A percentile compares a stretch with the other conserved stretches of the same genome.
Evolutionary conservation across 2,113 vertebrate genomes (phyloP).

Genomic region (Meles meles): DNA sequence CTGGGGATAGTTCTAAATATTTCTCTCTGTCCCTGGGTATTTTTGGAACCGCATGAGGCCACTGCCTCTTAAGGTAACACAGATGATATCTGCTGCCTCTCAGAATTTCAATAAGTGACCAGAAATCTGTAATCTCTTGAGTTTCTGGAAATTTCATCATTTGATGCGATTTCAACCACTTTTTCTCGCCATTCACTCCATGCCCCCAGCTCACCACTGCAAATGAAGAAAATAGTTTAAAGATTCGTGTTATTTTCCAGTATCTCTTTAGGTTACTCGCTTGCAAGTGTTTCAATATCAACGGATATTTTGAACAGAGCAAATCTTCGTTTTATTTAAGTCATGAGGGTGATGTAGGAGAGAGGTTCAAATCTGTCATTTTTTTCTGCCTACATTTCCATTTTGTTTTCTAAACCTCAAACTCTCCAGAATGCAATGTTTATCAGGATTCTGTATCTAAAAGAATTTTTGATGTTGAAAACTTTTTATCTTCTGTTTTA

Average conservation of each 20-base stretch:
- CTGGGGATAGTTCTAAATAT: conserved; percentile 26
- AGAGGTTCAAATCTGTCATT: conserved; percentile 38
- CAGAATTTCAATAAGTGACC: conserved; percentile 64
- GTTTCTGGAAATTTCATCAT: conserved; percentile 78
- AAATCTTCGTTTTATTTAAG: conserved; percentile 32
- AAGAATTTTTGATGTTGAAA: conserved; percentile 56
- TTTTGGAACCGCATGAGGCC: conserved; percentile 33
- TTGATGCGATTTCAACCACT: conserved; percentile 64
- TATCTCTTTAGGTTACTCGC: conserved; percentile 54
- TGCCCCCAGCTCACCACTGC: neutral
- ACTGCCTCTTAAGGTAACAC: conserved; percentile 20
- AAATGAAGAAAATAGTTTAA: conserved; percentile 64
- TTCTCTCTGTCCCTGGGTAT: conserved; percentile 25
- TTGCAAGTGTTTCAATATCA: conserved; percentile 26
- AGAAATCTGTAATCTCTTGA: conserved; percentile 77
- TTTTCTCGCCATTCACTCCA: conserved; percentile 46
- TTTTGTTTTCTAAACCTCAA: conserved; percentile 66
- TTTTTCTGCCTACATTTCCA: conserved; percentile 49
- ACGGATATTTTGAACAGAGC: conserved; percentile 74
- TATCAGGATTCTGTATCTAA: conserved; percentile 69
- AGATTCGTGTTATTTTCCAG: conserved; percentile 76
- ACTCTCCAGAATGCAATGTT: conserved; percentile 56
- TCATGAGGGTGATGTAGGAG: neutral
- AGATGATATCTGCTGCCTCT: conserved; percentile 25
- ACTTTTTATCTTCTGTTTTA: conserved; percentile 69